These are phyloP conservation scores for Python bivittatus DNA, from an alignment of 2,113 vertebrate genomes.

Conservation along the genomic window DNA sequence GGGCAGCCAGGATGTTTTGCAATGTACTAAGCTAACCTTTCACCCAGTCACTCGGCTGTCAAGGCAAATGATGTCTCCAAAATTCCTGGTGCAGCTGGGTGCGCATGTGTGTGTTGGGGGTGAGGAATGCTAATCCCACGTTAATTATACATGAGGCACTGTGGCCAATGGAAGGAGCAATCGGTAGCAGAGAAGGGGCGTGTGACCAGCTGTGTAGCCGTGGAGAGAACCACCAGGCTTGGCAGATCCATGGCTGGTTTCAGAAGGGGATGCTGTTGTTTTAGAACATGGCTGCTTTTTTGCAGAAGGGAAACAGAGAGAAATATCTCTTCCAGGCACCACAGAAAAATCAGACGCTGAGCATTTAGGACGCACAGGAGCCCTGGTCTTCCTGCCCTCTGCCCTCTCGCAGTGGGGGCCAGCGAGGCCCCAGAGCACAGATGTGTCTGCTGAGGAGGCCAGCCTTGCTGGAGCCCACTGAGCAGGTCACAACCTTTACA, in stretches of 20 bases:
- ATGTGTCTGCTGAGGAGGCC: constrained; percentile 71
- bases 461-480: constrained; percentile 72
- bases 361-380: neutral
- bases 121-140: neutral
- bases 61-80: neutral
- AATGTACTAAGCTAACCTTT: neutral
- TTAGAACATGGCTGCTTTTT: neutral
- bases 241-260: neutral
- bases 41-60: neutral
- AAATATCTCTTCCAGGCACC: neutral
- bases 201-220: neutral
- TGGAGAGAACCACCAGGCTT: neutral
- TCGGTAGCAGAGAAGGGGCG: neutral
- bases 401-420: constrained; percentile 54
- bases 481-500: constrained; percentile 83
- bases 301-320: neutral
- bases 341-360: neutral
- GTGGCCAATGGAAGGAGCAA: neutral
- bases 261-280: neutral
- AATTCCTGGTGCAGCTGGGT: neutral
- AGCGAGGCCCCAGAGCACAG: constrained; percentile 62
- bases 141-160: neutral
- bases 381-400: constrained; percentile 35
- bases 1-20: neutral
- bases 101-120: neutral